Base-by-base conservation (phyloP, 2,888 invertebrate genomes). In the Molorchus minor region DNA sequence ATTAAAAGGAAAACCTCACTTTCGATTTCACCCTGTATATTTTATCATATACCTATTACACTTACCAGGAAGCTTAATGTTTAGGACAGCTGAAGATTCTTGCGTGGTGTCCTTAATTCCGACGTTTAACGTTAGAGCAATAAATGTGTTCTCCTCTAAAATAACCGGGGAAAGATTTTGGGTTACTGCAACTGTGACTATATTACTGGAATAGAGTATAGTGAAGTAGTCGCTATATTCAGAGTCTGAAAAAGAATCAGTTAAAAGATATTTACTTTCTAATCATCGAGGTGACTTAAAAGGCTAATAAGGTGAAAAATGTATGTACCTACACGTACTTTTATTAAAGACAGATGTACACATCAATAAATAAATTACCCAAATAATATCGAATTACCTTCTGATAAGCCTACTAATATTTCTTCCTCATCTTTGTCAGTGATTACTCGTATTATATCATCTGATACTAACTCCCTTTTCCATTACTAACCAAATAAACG, bases 91-190 rank as follows among this genome's bases (percentile, higher is more conserved):
- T 3, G 56, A 51, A 2, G 65, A 21, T 10, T 43, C 52, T 25
- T 61, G 53, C 7, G 20, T 12, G 10, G 59, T 60, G 13, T 8
- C 47, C 20, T 29, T 51, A 19, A 64, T 62, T 16, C 35, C 53
- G n/a, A 63, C 66, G 17, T 36, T 53, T 12, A 69, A 21, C 44
- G 61, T 64, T 19, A 69, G 52, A 10, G 65, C 20, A 29, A 67
- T 51, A 35, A 66, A 51, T 1, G 61, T 17, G 10, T 20, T 56
- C 0, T 58, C 40, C 1, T 54, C 29, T 0, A 65, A 21, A 16
- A 61, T 25, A 16, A 57, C 58, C 10, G 63, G 46, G 2, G 67
- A 59, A 25, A 68, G 38, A 8, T 58, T 21, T 2, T 41, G 4
- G 3, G 20, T 13, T 10, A 56, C 12, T 8, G 2, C 13, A 0